Evolutionary conservation across 2,797 vertebrate genomes (phyloP).

Genomic region (Buphagus erythrorhynchus): DNA sequence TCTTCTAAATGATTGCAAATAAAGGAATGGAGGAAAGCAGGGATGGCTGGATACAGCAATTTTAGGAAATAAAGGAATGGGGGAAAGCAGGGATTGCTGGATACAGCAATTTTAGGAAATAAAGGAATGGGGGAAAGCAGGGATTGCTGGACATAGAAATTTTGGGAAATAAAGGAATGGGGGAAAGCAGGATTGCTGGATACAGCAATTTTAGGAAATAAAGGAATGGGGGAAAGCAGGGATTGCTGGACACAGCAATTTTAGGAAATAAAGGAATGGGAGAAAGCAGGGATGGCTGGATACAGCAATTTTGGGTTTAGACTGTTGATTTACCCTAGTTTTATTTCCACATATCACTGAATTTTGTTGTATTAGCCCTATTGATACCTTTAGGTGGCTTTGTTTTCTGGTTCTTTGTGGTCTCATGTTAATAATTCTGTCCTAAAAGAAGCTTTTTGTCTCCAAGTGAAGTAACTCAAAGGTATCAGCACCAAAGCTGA

Average conservation of each 20-base stretch:
- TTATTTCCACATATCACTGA: neutral
- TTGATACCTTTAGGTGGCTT: neutral
- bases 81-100: neutral
- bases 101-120: neutral
- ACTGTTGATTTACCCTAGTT: neutral
- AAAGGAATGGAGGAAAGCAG: neutral
- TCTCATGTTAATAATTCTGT: constrained; percentile 1
- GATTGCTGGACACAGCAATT: neutral
- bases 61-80: neutral
- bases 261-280: neutral
- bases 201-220: neutral
- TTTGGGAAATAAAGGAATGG: neutral
- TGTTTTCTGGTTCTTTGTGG: neutral
- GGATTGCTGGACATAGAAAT: neutral
- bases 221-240: neutral
- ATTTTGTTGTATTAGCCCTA: neutral
- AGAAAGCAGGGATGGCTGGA: neutral
- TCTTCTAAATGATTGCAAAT: constrained; percentile 9
- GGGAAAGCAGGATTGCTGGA: neutral
- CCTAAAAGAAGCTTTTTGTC: neutral
- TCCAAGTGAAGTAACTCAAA: neutral
- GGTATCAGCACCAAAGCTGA: constrained; percentile 26
- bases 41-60: neutral
- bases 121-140: neutral
- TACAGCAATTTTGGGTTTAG: neutral